Percentiles rank a stretch among this genome's conserved stretches.
Conservation (phyloP, 2,888 invertebrate species). For the Ochropacha duplaris region DNA sequence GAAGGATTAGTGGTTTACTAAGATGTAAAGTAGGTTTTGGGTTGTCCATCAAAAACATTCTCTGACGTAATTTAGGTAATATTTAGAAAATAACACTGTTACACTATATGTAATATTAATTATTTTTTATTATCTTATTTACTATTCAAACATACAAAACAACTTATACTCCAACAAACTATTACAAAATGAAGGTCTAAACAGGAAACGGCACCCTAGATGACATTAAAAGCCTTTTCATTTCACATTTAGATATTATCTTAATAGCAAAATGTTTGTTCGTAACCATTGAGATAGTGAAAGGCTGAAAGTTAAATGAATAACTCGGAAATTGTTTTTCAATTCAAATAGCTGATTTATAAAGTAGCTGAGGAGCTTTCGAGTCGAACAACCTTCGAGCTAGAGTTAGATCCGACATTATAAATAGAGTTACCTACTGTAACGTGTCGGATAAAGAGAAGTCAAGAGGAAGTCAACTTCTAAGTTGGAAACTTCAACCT, state of each 20-base stretch:
- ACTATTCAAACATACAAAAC: neutral
- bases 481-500: constrained; percentile 55
- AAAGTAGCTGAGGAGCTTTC: constrained; percentile 3
- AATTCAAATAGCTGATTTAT: neutral
- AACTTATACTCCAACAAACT: neutral
- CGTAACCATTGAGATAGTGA: constrained; percentile 3
- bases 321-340: neutral
- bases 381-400: constrained; percentile 6
- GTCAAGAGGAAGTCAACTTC: constrained; percentile 38
- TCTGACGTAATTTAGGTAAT: too few relatives aligned
- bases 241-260: constrained; percentile 48
- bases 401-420: constrained; percentile 9
- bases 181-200: constrained; percentile 25
- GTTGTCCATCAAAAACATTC: too few relatives aligned
- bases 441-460: constrained; percentile 34
- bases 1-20: too few relatives aligned
- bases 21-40: too few relatives aligned
- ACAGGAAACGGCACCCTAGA: constrained; percentile 48
- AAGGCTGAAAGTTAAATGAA: neutral
- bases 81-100: neutral
- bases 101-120: neutral
- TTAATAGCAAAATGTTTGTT: constrained; percentile 32
- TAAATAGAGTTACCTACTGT: constrained; percentile 20
- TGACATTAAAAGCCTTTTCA: constrained; percentile 42
- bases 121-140: neutral